A percentile compares a stretch with the other conserved stretches of the same genome.
Conservation (phyloP, 2,113 vertebrate genomes). For the Thalassarche chlororhynchos region DNA sequence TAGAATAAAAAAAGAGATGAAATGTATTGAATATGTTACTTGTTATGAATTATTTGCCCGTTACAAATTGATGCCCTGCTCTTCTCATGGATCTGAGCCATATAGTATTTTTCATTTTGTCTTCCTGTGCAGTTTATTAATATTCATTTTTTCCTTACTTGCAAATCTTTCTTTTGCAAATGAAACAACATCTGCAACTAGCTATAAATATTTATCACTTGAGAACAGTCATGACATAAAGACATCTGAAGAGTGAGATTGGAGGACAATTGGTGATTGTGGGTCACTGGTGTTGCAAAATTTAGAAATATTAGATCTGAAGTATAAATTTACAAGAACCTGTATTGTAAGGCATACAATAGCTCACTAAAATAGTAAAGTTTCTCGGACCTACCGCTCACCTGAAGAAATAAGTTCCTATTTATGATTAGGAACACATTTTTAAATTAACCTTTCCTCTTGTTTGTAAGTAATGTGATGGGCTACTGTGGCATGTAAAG, state of each 20-base stretch:
- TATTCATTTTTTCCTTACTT: slow-evolving; percentile 35
- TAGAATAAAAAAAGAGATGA: slow-evolving; percentile 4
- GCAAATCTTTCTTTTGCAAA: slow-evolving; percentile 10
- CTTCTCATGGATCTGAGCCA: not conserved
- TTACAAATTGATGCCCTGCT: slow-evolving; percentile 23
- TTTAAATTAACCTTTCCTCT: not conserved
- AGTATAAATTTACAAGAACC: not conserved
- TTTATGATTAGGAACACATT: not conserved
- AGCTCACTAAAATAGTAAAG: not conserved
- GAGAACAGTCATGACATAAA: not conserved
- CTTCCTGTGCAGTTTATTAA: slow-evolving; percentile 26
- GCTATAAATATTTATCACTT: not conserved
- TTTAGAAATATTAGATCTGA: not conserved
- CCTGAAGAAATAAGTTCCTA: not conserved
- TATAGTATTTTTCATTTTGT: slow-evolving; percentile 19
- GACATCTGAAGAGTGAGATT: not conserved
- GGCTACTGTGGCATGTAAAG: not conserved
- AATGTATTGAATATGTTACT: slow-evolving; percentile 27
- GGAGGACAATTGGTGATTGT: not conserved
- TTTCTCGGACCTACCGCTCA: not conserved
- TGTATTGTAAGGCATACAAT: not conserved
- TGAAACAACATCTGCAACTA: not conserved
- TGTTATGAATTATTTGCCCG: slow-evolving; percentile 45
- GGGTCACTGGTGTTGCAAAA: not conserved
- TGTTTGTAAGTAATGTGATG: not conserved